phyloP scores from a whole-genome alignment of 2,113 vertebrate species.

The Machaerirhynchus nigripectus region DNA sequence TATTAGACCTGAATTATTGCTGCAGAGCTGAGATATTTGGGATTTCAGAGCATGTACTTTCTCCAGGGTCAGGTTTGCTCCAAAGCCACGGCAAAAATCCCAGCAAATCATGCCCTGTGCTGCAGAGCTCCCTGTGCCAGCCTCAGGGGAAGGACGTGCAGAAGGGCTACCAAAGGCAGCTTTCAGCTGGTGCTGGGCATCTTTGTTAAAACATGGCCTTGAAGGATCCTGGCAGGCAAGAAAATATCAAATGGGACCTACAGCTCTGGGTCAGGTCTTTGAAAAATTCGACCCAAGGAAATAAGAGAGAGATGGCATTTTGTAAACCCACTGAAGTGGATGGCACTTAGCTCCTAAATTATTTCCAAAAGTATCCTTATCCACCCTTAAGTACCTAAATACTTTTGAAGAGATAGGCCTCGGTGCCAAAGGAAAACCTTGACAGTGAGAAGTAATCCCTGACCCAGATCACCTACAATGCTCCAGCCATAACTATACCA shows the following conservation, averaged over 20 bases:
- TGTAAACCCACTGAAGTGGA: background rate
- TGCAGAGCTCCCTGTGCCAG: background rate
- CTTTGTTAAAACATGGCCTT: background rate
- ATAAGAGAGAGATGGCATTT: background rate
- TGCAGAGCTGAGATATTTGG: background rate
- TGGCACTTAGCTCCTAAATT: background rate
- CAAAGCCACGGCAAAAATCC: background rate
- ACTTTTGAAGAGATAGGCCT: background rate
- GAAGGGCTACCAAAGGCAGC: background rate
- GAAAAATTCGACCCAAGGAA: background rate
- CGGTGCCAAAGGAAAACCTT: background rate
- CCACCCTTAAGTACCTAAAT: background rate
- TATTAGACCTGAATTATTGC: constrained; percentile 14
- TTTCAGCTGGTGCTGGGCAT: background rate
- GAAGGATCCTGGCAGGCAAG: background rate
- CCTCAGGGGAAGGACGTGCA: background rate
- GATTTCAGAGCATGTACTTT: background rate
- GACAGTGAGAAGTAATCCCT: background rate
- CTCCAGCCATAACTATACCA: background rate
- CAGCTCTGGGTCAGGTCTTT: background rate
- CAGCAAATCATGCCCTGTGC: background rate
- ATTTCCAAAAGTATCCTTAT: background rate
- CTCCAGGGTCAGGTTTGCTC: rapidly evolving
- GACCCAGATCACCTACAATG: background rate
- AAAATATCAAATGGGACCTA: background rate